phyloP scores from a whole-genome alignment of 2,113 vertebrate genomes.

The Bufo gargarizans region DNA sequence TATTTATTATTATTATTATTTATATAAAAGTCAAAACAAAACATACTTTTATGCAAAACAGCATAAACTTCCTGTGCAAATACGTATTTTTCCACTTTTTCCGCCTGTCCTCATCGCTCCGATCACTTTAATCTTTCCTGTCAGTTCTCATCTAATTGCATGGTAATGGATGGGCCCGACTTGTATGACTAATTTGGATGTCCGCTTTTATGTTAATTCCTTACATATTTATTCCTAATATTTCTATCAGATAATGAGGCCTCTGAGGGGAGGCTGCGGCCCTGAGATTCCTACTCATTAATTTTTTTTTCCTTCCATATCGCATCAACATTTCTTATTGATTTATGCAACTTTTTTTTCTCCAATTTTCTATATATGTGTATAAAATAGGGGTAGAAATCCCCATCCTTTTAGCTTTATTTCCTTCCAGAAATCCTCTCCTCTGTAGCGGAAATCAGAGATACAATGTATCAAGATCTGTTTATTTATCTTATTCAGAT shows the following conservation, averaged over 20 bases:
- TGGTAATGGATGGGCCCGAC: neutral
- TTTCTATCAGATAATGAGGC: constrained; percentile 48
- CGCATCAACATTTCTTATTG: neutral
- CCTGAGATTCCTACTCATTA: neutral
- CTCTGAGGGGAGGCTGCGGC: constrained; percentile 2
- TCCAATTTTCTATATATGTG: no score
- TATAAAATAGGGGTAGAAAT: no score
- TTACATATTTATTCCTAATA: constrained; percentile 57
- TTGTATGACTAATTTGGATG: constrained; percentile 32
- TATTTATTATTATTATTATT: no score
- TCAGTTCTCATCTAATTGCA: constrained; percentile 14
- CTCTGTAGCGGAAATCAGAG: neutral
- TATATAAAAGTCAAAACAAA: no score
- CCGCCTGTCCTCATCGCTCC: neutral
- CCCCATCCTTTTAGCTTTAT: no score
- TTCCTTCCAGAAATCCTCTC: neutral
- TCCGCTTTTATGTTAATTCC: constrained; percentile 53
- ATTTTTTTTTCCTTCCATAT: neutral
- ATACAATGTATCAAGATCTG: neutral
- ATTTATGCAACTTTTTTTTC: neutral
- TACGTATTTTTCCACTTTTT: neutral
- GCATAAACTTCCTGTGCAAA: neutral
- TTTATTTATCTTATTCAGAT: no score
- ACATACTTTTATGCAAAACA: neutral
- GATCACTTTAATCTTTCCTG: neutral